Conservation (phyloP, 2,113 vertebrate genomes). For the Helogale parvula region DNA sequence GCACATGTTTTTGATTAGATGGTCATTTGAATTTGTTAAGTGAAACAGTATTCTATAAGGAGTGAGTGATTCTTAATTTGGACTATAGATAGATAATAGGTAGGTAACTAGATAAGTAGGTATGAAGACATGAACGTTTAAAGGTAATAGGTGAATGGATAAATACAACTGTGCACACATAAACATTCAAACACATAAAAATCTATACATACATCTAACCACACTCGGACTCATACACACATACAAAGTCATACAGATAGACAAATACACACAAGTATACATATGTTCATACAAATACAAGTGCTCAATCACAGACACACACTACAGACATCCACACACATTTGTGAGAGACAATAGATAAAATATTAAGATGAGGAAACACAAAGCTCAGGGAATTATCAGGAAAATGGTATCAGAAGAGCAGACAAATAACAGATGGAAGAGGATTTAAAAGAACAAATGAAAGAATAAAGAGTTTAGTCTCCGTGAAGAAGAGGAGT, state of each 20-base stretch:
- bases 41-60: not conserved
- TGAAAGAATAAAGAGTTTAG: constrained; percentile 46
- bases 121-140: not conserved
- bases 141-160: not conserved
- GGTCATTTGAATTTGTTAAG: not conserved
- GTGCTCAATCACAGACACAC: not conserved
- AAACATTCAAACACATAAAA: not conserved
- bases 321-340: not conserved
- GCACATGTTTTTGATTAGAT: not conserved
- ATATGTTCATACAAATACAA: not conserved
- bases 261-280: not conserved
- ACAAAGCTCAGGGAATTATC: not conserved
- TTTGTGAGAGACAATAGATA: not conserved
- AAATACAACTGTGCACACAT: not conserved
- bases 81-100: not conserved
- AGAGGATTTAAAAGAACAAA: constrained; percentile 47
- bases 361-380: not conserved
- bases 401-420: not conserved
- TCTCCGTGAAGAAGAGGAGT: constrained; percentile 28
- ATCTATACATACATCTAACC: not conserved
- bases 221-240: not conserved
- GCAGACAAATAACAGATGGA: constrained; percentile 62
- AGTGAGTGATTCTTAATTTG: not conserved
- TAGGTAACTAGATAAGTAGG: not conserved
- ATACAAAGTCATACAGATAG: not conserved